Conservation (phyloP, 2,888 invertebrate genomes). For the Drosophila emarginata region DNA sequence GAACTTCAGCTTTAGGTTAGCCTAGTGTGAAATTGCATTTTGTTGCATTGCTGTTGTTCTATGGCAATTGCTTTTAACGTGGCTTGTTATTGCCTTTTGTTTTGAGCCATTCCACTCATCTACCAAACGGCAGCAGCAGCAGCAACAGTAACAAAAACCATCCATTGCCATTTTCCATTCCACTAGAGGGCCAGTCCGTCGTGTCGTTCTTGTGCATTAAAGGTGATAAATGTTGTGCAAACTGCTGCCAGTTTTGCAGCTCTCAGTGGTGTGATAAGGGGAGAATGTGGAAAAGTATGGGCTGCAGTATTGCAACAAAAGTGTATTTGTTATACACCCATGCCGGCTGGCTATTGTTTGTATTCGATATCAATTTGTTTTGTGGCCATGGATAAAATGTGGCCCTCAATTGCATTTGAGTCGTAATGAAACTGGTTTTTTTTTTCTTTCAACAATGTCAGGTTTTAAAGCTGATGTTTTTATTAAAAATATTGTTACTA, state of each 20-base stretch:
- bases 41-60: conserved; percentile 49
- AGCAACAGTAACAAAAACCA: conserved; percentile 2
- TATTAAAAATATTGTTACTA: too few relatives aligned
- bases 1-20: conserved; percentile 41
- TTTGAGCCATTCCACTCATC: conserved; percentile 2
- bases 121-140: neutral
- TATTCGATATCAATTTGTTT: conserved; percentile 17
- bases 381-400: conserved; percentile 6
- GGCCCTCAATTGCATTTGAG: conserved; percentile 6
- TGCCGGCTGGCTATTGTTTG: conserved; percentile 2
- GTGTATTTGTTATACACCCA: neutral
- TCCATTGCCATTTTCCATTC: conserved; percentile 8
- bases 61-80: conserved; percentile 30
- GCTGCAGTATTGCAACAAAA: neutral
- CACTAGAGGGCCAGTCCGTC: conserved; percentile 8
- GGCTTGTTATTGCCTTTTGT: conserved; percentile 38
- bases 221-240: conserved; percentile 67
- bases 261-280: conserved; percentile 11
- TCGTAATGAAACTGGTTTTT: conserved; percentile 7
- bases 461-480: neutral
- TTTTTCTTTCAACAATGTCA: neutral
- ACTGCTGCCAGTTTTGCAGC: conserved; percentile 47
- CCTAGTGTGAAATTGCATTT: conserved; percentile 73
- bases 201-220: conserved; percentile 34
- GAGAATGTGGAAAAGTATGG: neutral